These are phyloP conservation scores for Diplodus puntazzo DNA, from an alignment of 2,797 vertebrate genomes.

Conservation along the genomic window DNA sequence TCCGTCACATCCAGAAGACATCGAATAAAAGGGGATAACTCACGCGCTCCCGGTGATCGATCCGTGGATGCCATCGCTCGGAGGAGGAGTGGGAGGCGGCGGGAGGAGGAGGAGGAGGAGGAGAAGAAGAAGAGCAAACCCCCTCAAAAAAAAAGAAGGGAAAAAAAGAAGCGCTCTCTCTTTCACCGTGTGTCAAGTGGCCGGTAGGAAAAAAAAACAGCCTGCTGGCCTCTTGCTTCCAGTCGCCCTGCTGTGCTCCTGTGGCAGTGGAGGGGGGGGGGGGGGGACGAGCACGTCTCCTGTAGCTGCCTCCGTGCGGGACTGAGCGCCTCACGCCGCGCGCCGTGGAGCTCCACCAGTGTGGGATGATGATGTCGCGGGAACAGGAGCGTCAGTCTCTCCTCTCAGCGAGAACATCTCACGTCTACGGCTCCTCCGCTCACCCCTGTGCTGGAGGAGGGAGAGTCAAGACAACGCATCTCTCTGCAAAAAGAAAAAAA, in stretches of 20 bases:
- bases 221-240: conserved; percentile 48
- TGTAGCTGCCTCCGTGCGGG: conserved; percentile 69
- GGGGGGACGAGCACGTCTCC: conserved; percentile 55
- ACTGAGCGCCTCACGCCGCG: conserved; percentile 68
- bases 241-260: conserved; percentile 35
- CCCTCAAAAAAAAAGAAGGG: background rate
- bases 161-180: conserved; percentile 41
- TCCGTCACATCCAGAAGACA: conserved; percentile 43
- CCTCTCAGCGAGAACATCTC: conserved; percentile 67
- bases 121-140: conserved; percentile 25
- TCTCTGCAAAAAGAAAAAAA: conserved; percentile 7
- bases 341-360: conserved; percentile 64
- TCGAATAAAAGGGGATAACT: conserved; percentile 66
- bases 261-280: conserved; percentile 3
- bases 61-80: conserved; percentile 78
- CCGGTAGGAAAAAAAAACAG: conserved; percentile 35
- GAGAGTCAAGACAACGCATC: conserved; percentile 32
- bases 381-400: conserved; percentile 74
- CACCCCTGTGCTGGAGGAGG: conserved; percentile 34
- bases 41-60: conserved; percentile 77
- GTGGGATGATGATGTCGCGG: conserved; percentile 79
- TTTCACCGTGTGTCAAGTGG: conserved; percentile 55
- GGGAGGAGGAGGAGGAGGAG: conserved; percentile 37
- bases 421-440: conserved; percentile 52
- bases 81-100: conserved; percentile 50